A percentile compares a stretch with the other conserved stretches of the same genome.
Evolutionary conservation across 2,888 invertebrate species (phyloP).

Genomic region (Drosophila macrospina): DNA sequence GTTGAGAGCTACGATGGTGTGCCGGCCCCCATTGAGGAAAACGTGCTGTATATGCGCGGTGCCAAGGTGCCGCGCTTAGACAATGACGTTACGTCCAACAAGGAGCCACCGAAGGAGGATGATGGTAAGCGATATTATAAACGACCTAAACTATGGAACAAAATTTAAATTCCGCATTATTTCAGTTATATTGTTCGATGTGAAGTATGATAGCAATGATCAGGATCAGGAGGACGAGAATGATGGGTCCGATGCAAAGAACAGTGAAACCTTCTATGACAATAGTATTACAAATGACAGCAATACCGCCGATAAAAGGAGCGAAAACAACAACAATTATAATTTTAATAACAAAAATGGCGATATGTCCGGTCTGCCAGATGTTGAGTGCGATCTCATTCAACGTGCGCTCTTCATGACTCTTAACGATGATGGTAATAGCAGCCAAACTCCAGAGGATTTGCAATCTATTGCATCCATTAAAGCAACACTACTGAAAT

Average conservation of each 20-base stretch:
- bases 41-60: constrained; percentile 73
- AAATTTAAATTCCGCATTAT: neutral
- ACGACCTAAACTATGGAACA: neutral
- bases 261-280: constrained; percentile 72
- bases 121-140: constrained; percentile 44
- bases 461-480: constrained; percentile 51
- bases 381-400: constrained; percentile 64
- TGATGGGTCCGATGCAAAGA: constrained; percentile 74
- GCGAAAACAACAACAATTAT: constrained; percentile 71
- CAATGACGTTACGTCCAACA: constrained; percentile 36
- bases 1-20: constrained; percentile 67
- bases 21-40: constrained; percentile 68
- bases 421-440: constrained; percentile 52
- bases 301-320: constrained; percentile 19
- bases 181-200: constrained; percentile 70
- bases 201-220: constrained; percentile 72
- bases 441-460: constrained; percentile 27
- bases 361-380: constrained; percentile 45
- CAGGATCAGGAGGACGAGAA: constrained; percentile 73
- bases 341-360: constrained; percentile 69
- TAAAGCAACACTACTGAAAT: constrained; percentile 39
- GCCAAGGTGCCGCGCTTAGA: constrained; percentile 69
- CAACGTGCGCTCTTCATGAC: constrained; percentile 75
- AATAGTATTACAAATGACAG: constrained; percentile 65
- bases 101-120: constrained; percentile 63